Percentiles rank a stretch among this genome's conserved stretches.
Conservation (phyloP, 2,888 invertebrate species). For the Acanthosepion pharaonis region DNA sequence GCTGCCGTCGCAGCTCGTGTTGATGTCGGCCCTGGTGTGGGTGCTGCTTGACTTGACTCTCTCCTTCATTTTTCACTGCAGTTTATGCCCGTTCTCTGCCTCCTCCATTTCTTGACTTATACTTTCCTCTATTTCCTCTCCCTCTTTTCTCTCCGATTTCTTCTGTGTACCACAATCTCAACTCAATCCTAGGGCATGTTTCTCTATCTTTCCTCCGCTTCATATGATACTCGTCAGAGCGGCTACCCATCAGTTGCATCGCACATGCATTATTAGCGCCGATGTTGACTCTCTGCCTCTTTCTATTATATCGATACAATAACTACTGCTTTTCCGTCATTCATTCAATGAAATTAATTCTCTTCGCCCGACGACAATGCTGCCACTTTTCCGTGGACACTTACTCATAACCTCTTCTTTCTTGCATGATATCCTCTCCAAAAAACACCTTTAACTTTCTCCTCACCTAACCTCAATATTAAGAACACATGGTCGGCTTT, state of each 20-base stretch:
- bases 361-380: background rate
- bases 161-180: background rate
- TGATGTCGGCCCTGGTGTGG: background rate
- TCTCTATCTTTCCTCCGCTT: background rate
- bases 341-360: background rate
- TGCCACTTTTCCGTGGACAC: background rate
- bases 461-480: background rate
- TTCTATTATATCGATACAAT: background rate
- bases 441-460: background rate
- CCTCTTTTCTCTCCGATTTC: background rate
- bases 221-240: background rate
- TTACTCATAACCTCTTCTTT: background rate
- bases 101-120: background rate
- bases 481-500: background rate
- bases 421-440: background rate
- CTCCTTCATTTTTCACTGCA: background rate
- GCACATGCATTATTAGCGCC: background rate
- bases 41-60: background rate
- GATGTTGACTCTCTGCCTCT: background rate
- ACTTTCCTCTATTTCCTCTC: background rate
- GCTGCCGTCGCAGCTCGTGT: constrained; percentile 15
- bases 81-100: background rate
- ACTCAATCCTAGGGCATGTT: background rate
- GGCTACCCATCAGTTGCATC: background rate
- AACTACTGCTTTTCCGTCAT: background rate